Evolutionary conservation across 2,113 vertebrate species (phyloP), one percentile per base, ranked within the genome.

Genomic region (Otocyon megalotis): DNA sequence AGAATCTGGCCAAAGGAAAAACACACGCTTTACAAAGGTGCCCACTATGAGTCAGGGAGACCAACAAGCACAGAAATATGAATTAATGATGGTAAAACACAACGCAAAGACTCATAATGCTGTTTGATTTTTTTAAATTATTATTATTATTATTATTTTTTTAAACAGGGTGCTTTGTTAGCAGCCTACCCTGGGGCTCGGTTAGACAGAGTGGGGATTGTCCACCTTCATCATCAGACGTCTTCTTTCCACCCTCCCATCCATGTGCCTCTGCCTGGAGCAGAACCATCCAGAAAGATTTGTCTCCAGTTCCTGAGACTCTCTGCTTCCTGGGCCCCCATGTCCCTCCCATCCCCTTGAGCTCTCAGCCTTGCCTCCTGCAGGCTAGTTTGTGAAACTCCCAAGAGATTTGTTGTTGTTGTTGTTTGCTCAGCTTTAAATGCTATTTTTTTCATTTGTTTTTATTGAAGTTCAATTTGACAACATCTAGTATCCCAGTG

Each of bases 201-300:
- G 28, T n/a, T 6, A 35, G 22, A 43, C 43, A 43, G 5, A 48
- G 22, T 11, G 13, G 22, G 4, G 30, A 60, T 19, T 1, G 11
- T 20, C 63, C 1, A 3, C 13, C 0, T 8, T 16, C 50, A 2
- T 7, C 76, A 11, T 53, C 50, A 8, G 60, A 35, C n/a, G 3
- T 2, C 22, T 10, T 8, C 5, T n/a, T 76, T 16, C 72, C 3
- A 0, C n/a, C n/a, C 3, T 37, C 54, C 17, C 3, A 0, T 11
- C 58, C 7, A 22, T 1, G 3, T 28, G 7, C 24, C 60, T 11
- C 53, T 4, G 37, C 13, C 24, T 4, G 5, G 13, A 10, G 26
- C 2, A 0, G 43, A 26, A 58, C 54, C 63, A 9, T 24, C 74
- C 60, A 37, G 85, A 81, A 28, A 72, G 13, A 0, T 43, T 35